Evolutionary conservation across 2,113 vertebrate genomes (phyloP), one percentile per base, ranked within the genome.

Genomic region (Bufo bufo): DNA sequence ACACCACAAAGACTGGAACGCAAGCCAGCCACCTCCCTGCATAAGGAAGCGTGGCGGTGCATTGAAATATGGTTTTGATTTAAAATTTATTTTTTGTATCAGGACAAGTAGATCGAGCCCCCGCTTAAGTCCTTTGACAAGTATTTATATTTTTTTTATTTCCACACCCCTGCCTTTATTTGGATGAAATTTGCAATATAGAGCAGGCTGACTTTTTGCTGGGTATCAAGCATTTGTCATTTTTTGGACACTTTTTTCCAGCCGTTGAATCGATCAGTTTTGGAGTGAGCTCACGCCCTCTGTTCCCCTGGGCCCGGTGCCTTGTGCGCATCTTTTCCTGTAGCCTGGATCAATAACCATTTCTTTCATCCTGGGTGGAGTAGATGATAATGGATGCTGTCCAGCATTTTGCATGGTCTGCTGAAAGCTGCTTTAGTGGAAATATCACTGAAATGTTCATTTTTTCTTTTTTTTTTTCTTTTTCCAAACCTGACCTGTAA

Each of bases 351-450:
- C 79, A 63, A 82, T 82, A 82, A 49, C 8, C 19, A 16, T 23
- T 56, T 79, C 77, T 79, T 17, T 82, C 79, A 49, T 61, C 56
- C 33, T 63, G 79, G 58, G 79, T 61, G 79, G 58, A 61, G 79
- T 13, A 63, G 56, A 63, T 63, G 14, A 19, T 82, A 49, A 61
- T 65, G 58, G 33, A 63, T 4, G n/a, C 61, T 50, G 45, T 49
- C 56, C 81, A 50, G 45, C 47, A 50, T 83, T 65, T 83, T 50
- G 59, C 45, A 83, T 66, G 61, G 61, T 83, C 61, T 52, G 45
- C 11, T 49, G 81, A 83, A 66, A 66, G 66, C 9, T 2, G 47
- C 43, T 82, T 63, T 14, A 65, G 59, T 82, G 59, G 33, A 82
- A 63, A 82, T 49, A 45, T 45, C 19, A 14, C 56, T 81, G 78